phyloP scores from a whole-genome alignment of 2,113 vertebrate genomes.

The Lucifuga dentata region DNA sequence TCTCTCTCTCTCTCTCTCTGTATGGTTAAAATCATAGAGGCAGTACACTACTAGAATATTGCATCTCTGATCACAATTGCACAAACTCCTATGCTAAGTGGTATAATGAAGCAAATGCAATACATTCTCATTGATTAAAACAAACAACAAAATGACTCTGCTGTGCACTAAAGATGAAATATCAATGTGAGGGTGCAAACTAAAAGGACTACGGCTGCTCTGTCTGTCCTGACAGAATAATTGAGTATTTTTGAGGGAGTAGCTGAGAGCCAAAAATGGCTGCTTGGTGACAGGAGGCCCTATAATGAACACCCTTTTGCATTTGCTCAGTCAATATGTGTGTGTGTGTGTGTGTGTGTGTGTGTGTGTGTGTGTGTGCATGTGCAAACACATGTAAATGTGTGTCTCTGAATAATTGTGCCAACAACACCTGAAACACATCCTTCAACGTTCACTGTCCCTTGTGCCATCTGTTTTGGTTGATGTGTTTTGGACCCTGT shows the following conservation, averaged over 20 bases:
- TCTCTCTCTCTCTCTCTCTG: no score
- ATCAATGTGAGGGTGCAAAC: not conserved
- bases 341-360: slow-evolving; percentile 21
- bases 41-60: no score
- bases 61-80: no score
- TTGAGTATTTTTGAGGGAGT: not conserved
- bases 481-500: no score
- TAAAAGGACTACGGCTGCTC: not conserved
- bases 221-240: not conserved
- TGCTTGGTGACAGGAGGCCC: not conserved
- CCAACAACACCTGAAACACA: slow-evolving; percentile 10
- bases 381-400: slow-evolving; percentile 17
- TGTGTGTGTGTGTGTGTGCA: not conserved
- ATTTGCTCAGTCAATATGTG: no score
- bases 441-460: not conserved
- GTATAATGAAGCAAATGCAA: no score
- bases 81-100: no score
- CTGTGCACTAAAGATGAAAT: not conserved
- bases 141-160: not conserved
- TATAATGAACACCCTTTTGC: no score
- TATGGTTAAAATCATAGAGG: no score
- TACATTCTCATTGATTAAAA: not conserved
- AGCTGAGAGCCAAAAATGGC: not conserved
- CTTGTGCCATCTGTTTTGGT: no score
- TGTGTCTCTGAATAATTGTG: slow-evolving; percentile 30